Evolutionary conservation across 2,888 invertebrate genomes (phyloP).

Genomic region (Gerris lacustris): DNA sequence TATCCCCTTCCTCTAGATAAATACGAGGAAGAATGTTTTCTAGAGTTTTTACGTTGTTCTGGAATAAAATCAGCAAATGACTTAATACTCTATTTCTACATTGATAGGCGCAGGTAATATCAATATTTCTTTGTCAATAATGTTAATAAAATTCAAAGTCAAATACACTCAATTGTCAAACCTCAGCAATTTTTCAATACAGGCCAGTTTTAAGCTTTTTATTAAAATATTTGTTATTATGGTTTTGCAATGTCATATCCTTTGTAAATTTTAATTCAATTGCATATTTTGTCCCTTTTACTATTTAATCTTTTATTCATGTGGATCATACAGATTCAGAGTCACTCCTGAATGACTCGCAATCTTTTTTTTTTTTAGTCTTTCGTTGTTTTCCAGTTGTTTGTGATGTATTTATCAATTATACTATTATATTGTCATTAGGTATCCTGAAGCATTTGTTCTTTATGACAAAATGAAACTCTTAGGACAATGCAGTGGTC

Average conservation of each 20-base stretch:
- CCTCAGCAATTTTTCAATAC: too few species aligned
- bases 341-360: too few species aligned
- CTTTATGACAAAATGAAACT: neutral
- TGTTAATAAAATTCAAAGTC: too few species aligned
- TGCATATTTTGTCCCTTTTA: too few species aligned
- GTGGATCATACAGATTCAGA: too few species aligned
- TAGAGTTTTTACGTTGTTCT: neutral
- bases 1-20: neutral
- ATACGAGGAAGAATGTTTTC: neutral
- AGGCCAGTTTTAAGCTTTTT: neutral
- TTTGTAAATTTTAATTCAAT: too few species aligned
- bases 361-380: too few species aligned
- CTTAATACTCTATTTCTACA: constrained; percentile 1
- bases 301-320: too few species aligned
- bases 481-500: neutral
- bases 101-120: neutral
- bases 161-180: too few species aligned
- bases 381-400: too few species aligned
- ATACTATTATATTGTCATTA: neutral
- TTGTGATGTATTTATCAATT: too few species aligned
- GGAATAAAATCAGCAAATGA: neutral
- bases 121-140: neutral
- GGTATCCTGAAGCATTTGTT: constrained; percentile 6
- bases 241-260: too few species aligned
- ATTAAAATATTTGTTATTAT: neutral